phyloP scores from a whole-genome alignment of 2,113 vertebrate species.

The Indicator indicator region DNA sequence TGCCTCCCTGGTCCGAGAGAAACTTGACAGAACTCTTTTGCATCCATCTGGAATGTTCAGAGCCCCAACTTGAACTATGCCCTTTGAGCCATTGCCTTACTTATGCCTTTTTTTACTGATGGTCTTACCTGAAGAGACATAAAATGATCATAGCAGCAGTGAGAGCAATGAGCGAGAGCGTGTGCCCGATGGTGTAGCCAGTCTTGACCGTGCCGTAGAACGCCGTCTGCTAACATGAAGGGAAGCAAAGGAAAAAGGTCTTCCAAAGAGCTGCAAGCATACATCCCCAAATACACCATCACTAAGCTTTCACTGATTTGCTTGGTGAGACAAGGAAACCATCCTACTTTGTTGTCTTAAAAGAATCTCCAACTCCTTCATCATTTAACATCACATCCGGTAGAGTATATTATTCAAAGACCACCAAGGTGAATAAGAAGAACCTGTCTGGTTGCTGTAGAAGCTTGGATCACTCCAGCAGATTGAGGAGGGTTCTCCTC shows the following conservation, averaged over 20 bases:
- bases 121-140: constrained; percentile 90
- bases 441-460: fast-evolving
- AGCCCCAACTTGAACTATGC: not conserved
- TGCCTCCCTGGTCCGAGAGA: not conserved
- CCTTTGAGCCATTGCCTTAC: not conserved
- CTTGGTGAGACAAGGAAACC: not conserved
- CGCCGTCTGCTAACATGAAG: constrained; percentile 57
- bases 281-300: not conserved
- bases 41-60: no score
- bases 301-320: not conserved
- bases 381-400: not conserved
- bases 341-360: not conserved
- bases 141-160: constrained; percentile 87
- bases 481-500: no score
- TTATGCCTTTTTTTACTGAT: no score
- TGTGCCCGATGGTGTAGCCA: constrained; percentile 92
- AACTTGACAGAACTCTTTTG: not conserved
- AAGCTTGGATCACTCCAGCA: not conserved
- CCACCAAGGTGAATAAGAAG: fast-evolving
- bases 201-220: constrained; percentile 89
- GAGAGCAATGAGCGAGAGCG: constrained; percentile 88
- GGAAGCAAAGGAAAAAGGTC: not conserved
- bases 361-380: not conserved
- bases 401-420: fast-evolving
- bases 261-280: not conserved